A percentile compares a stretch with the other conserved stretches of the same genome.
These are phyloP conservation scores for Erynnis tages DNA, from an alignment of 2,888 invertebrate species.

Conservation along the genomic window DNA sequence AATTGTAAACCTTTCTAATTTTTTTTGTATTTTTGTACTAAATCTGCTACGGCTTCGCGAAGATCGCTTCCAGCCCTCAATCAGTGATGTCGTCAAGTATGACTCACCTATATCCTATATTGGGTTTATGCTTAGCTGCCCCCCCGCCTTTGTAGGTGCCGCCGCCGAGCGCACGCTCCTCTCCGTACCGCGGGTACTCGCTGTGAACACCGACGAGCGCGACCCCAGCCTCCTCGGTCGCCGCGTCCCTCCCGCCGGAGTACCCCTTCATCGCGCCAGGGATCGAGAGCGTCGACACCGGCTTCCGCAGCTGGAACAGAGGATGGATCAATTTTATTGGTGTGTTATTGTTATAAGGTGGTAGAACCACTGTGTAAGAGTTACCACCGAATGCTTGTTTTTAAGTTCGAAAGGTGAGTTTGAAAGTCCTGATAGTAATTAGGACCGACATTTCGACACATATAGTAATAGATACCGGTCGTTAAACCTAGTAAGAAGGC, in stretches of 20 bases:
- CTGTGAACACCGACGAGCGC: constrained; percentile 94
- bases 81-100: background rate
- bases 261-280: constrained; percentile 94
- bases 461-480: too few relatives aligned
- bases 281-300: constrained; percentile 97
- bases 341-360: too few relatives aligned
- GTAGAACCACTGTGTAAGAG: too few relatives aligned
- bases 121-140: constrained; percentile 93
- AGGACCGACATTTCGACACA: too few relatives aligned
- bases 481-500: too few relatives aligned
- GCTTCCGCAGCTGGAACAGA: constrained; percentile 93
- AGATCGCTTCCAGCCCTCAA: too few relatives aligned
- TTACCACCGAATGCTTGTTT: too few relatives aligned
- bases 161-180: constrained; percentile 90
- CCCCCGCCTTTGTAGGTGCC: constrained; percentile 88
- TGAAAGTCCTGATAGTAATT: too few relatives aligned
- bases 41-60: too few relatives aligned
- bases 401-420: too few relatives aligned
- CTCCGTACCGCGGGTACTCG: constrained; percentile 95
- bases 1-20: too few relatives aligned
- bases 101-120: constrained; percentile 91
- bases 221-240: constrained; percentile 91
- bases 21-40: too few relatives aligned
- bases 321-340: background rate
- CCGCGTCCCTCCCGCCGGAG: constrained; percentile 82